Evolutionary conservation across 2,797 vertebrate species (phyloP).

Genomic region (Neopelma chrysocephalum): DNA sequence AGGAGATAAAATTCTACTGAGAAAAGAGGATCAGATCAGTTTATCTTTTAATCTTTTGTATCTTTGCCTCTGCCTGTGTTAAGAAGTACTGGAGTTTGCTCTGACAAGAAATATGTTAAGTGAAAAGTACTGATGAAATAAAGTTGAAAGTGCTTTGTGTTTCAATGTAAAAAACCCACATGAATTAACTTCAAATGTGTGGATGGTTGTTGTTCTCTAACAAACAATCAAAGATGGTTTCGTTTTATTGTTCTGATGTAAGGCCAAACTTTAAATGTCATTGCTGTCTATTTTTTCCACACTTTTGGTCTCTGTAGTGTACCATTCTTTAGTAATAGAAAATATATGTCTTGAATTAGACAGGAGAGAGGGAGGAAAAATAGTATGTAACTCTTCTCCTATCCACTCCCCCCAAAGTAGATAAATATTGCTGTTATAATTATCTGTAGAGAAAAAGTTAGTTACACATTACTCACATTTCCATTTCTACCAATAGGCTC

Average conservation of each 20-base stretch:
- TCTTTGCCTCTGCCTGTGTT: background rate
- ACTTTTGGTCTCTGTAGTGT: background rate
- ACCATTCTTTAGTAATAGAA: background rate
- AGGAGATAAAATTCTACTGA: slow-evolving; percentile 1
- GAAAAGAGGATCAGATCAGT: background rate
- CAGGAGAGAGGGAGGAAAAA: background rate
- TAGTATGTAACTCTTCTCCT: background rate
- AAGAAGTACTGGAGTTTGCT: background rate
- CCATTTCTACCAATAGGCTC: background rate
- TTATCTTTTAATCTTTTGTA: slow-evolving; percentile 19
- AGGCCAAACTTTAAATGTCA: background rate
- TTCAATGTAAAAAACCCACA: background rate
- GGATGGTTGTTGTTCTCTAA: background rate
- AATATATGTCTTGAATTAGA: background rate
- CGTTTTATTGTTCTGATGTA: background rate
- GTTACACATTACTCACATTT: background rate
- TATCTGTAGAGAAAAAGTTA: background rate
- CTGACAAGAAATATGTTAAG: background rate
- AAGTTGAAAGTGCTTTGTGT: background rate
- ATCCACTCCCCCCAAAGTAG: background rate
- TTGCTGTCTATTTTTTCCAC: background rate
- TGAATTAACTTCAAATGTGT: background rate
- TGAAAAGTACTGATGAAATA: background rate
- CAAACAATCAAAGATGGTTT: background rate
- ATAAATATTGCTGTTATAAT: background rate